Evolutionary conservation across 2,888 invertebrate species (phyloP), one percentile per base, ranked within the genome.

Genomic region (Orchestes rusci): DNA sequence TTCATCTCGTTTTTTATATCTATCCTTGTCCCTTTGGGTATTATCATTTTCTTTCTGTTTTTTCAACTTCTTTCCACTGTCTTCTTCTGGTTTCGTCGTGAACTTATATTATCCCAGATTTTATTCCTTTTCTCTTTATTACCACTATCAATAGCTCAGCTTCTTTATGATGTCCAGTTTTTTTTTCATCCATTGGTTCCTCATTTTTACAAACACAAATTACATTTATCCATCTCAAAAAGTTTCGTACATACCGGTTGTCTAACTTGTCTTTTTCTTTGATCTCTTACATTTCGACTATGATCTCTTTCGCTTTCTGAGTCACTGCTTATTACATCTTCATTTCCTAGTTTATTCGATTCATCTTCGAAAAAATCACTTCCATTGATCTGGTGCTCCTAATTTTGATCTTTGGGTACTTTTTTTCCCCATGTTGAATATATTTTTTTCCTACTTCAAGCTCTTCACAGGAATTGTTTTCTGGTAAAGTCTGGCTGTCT

Each of bases 1-100:
- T 5, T 7, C 31, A 13, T 7, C 13, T 30, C 5, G 10, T 30
- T 12, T 30, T n/a, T n/a, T n/a, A n/a, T n/a, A n/a, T n/a, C n/a
- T n/a, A 12, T 20, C 31, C 13, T 38, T 15, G 18, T 43, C 38
- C 20, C 10, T 3, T n/a, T n/a, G n/a, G n/a, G n/a, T n/a, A n/a
- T n/a, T n/a, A n/a, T n/a, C n/a, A n/a, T n/a, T n/a, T n/a, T n/a
- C n/a, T n/a, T n/a, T n/a, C n/a, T n/a, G n/a, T n/a, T n/a, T n/a
- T n/a, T n/a, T n/a, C n/a, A n/a, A n/a, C n/a, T n/a, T n/a, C n/a
- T n/a, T n/a, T n/a, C n/a, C n/a, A n/a, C n/a, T n/a, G n/a, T n/a
- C n/a, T n/a, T n/a, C n/a, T n/a, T n/a, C n/a, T n/a, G n/a, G n/a
- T n/a, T n/a, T n/a, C 10, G 7, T n/a, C n/a, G n/a, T n/a, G n/a